Evolutionary conservation across 2,888 invertebrate species (phyloP), one percentile per base, ranked within the genome.

Genomic region (Latrodectus elegans): DNA sequence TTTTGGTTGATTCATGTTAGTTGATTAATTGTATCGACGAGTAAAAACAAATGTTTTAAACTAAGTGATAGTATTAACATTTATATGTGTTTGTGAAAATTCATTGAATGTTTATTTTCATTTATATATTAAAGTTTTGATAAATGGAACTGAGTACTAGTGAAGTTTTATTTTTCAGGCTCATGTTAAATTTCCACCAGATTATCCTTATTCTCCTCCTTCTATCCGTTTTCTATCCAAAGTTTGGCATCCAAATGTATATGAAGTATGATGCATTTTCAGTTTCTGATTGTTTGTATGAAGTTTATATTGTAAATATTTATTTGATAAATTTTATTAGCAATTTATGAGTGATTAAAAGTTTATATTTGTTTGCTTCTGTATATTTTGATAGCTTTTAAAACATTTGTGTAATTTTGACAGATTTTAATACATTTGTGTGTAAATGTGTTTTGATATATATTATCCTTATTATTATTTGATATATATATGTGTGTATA

Each of bases 241-340:
- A 95, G 98, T 99, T 91, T 99, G 99, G 99, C 99, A 99, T 94
- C 99, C 99, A 90, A 99, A 99, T 94, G 99, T 99, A 38, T 99
- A 99, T 94, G 99, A 99, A 95, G 97, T 97, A 94, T 95, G 95
- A 93, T 55, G 60, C 22, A 22, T 73, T 60, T 11, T n/a, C 60
- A 15, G 14, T 60, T 38, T 22, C 22, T 38, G 38, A 38, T 38
- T 38, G 38, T 38, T 38, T 38, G 38, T 38, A 1, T 38, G 38
- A 38, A 38, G 4, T 38, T 38, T 38, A 38, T 38, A 38, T 2
- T 38, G 38, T 38, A 38, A 38, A 38, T 38, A 38, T 38, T 38
- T 38, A 6, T 6, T 38, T 22, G 1, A 22, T 22, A 22, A 22
- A 22, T 22, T 22, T 22, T 22, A 22, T 22, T 1, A 22, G 38